Conservation (phyloP, 2,797 vertebrate species). For the Peromyscus attwateri region DNA sequence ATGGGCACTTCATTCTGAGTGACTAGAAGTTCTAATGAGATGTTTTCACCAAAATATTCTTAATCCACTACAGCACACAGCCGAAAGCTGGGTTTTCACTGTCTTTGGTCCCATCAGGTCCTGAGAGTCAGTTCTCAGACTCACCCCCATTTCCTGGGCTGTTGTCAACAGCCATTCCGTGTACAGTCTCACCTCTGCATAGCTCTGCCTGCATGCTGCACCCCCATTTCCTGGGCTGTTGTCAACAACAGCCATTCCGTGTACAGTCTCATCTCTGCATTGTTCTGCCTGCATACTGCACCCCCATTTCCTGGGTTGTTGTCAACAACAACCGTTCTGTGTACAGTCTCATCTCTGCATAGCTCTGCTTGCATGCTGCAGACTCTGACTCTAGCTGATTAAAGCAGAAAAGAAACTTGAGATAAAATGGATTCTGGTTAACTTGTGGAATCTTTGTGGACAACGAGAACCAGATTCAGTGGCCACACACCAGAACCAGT, state of each 20-base stretch:
- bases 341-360: neutral
- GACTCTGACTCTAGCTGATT: neutral
- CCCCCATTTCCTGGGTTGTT: neutral
- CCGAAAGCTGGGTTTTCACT: neutral
- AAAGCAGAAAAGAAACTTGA: neutral
- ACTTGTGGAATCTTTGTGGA: neutral
- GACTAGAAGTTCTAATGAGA: constrained; percentile 12
- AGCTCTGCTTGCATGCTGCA: neutral
- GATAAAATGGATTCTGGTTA: neutral
- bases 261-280: neutral
- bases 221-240: neutral
- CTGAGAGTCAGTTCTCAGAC: neutral
- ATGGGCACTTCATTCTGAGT: neutral
- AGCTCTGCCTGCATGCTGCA: neutral
- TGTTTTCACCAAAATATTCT: neutral
- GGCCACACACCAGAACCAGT: neutral
- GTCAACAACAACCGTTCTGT: neutral
- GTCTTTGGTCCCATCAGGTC: neutral
- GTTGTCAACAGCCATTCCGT: neutral
- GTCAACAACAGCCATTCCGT: neutral
- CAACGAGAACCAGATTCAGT: neutral
- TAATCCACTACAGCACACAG: neutral
- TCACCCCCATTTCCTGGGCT: neutral
- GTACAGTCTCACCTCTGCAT: neutral
- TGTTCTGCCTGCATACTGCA: neutral